These are phyloP conservation scores for Catocala sponsa DNA, from an alignment of 2,888 invertebrate genomes.

Conservation along the genomic window DNA sequence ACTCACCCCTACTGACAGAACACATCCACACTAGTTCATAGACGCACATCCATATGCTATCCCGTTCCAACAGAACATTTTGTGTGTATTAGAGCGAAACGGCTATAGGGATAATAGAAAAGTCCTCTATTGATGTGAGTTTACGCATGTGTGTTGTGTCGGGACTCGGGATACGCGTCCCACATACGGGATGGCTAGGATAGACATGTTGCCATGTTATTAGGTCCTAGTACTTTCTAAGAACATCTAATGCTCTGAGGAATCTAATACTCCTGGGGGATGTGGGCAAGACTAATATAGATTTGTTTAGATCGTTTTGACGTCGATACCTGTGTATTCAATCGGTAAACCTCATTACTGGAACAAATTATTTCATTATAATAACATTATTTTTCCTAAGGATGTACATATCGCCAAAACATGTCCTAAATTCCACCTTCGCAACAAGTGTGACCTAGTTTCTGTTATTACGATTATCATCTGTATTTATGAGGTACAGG, in stretches of 20 bases:
- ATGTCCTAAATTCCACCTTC: not conserved
- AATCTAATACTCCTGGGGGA: conserved; percentile 63
- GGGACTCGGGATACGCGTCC: conserved; percentile 64
- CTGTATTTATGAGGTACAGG: not conserved
- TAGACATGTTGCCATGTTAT: conserved; percentile 74
- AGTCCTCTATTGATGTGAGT: conserved; percentile 57
- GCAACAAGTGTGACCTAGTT: not conserved
- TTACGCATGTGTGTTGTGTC: conserved; percentile 64
- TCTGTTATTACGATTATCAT: not conserved
- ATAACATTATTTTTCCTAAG: not conserved
- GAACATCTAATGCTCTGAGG: conserved; percentile 85
- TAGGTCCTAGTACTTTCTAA: conserved; percentile 85
- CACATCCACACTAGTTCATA: conserved; percentile 50
- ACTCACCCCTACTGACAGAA: conserved; percentile 40
- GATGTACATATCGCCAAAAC: not conserved
- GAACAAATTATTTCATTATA: not conserved
- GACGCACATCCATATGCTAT: conserved; percentile 54
- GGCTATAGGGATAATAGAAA: conserved; percentile 77
- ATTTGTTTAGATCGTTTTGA: conserved; percentile 1
- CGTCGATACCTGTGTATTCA: not conserved
- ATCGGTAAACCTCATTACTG: not conserved
- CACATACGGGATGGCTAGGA: conserved; percentile 70
- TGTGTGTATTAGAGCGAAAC: conserved; percentile 57
- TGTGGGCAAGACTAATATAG: conserved; percentile 18
- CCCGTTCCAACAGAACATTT: conserved; percentile 50